phyloP scores from a whole-genome alignment of 2,113 vertebrate species.

The Chrysochloris asiatica region DNA sequence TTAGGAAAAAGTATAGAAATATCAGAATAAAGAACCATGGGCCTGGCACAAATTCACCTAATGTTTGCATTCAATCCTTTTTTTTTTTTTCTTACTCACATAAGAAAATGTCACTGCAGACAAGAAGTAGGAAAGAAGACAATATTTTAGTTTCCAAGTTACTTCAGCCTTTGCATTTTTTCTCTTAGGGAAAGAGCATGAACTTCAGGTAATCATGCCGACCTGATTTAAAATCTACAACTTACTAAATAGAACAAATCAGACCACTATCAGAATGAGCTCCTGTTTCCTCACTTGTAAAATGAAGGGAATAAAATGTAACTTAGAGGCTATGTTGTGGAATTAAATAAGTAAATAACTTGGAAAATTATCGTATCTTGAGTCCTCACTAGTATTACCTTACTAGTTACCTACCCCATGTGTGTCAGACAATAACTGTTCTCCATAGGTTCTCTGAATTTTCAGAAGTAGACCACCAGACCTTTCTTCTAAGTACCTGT shows the following conservation, averaged over 20 bases:
- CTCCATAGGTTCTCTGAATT: not conserved
- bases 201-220: not conserved
- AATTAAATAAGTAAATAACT: slow-evolving; percentile 22
- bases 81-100: not conserved
- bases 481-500: not conserved
- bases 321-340: not conserved
- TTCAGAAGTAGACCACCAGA: not conserved
- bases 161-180: slow-evolving; percentile 10
- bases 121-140: not conserved
- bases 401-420: not conserved
- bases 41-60: not conserved
- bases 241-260: not conserved
- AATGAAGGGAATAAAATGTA: not conserved
- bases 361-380: not conserved
- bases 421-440: not conserved
- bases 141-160: slow-evolving; percentile 3
- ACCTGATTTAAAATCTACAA: not conserved
- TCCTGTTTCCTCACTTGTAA: not conserved
- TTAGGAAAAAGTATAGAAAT: not conserved
- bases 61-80: not conserved
- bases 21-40: not conserved
- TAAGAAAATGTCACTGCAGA: not conserved
- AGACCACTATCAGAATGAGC: not conserved
- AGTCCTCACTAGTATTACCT: not conserved
- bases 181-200: not conserved